Conservation (phyloP, 2,113 vertebrate genomes). For the Python bivittatus region DNA sequence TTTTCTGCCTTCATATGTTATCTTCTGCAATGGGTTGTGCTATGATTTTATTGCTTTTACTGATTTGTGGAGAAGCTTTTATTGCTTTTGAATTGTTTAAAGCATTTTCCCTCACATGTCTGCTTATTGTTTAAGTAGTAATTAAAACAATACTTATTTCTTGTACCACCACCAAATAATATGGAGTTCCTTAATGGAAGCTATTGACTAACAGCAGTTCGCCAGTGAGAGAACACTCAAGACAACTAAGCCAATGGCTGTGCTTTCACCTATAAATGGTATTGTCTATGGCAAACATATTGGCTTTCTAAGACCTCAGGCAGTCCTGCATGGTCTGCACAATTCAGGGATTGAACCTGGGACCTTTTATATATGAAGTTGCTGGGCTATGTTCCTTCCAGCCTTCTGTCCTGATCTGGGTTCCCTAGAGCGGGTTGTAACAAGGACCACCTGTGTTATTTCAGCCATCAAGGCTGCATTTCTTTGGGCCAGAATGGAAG, state of each 20-base stretch:
- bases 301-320: not conserved
- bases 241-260: not conserved
- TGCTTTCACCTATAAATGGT: not conserved
- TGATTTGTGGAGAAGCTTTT: not conserved
- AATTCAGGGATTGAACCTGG: not conserved
- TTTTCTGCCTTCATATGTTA: not conserved
- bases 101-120: not conserved
- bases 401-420: not conserved
- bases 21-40: not conserved
- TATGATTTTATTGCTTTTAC: not conserved
- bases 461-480: not conserved
- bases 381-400: not conserved
- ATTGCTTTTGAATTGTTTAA: not conserved
- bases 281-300: not conserved
- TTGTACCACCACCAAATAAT: not conserved
- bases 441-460: not conserved
- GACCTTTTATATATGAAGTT: not conserved
- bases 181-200: not conserved
- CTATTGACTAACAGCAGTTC: not conserved
- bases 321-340: not conserved
- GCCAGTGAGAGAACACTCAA: not conserved
- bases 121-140: not conserved
- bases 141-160: not conserved
- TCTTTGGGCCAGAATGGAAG: not conserved
- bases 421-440: constrained; percentile 7